Evolutionary conservation across 2,113 vertebrate genomes (phyloP), one percentile per base, ranked within the genome.

Genomic region (Percina caprodes): DNA sequence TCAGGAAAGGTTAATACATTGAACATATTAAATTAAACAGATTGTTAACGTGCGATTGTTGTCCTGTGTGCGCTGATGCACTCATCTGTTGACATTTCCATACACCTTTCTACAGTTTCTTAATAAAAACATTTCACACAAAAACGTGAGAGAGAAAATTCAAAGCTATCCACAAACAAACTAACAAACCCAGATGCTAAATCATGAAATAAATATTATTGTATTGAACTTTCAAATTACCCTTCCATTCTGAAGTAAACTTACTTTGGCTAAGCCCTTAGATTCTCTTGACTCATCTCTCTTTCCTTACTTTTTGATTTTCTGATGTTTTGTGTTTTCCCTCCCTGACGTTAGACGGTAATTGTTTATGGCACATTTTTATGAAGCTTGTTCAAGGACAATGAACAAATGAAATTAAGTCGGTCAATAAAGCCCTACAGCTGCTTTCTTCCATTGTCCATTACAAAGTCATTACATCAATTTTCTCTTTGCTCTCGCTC

Each of bases 331-430:
- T 79, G 24, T 63, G 39, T 79, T 79, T 79, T 35, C 52, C 21
- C 51, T 61, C 18, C 8, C 19, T 39, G 4, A 10, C 5, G 24
- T 83, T n/a, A 63, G 33, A 8, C 49, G 70, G 46, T 42, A 45
- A 72, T 80, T n/a, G 56, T 87, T 79, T 49, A 78, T 70, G 18
- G 10, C 39, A 85, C 6, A 12, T 79, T 66, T 79, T 84, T 79
- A 80, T 69, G 48, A 76, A 69, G 58, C 56, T 35, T 45, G 46
- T 72, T 46, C 66, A 21, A 73, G 66, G 21, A 65, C 13, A 33
- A 74, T 30, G 30, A 30, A 30, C 30, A 30, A 70, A 87, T 82
- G 39, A 77, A 74, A 77, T 83, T 49, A 69, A 75, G 54, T 54
- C 19, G 49, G 77, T 74, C 46, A 68, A 18, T 65, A 66, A 39